Percentiles rank a stretch among this genome's conserved stretches.
phyloP scores from a whole-genome alignment of 1,140 invertebrate genomes.

The Diorhabda elongata region DNA sequence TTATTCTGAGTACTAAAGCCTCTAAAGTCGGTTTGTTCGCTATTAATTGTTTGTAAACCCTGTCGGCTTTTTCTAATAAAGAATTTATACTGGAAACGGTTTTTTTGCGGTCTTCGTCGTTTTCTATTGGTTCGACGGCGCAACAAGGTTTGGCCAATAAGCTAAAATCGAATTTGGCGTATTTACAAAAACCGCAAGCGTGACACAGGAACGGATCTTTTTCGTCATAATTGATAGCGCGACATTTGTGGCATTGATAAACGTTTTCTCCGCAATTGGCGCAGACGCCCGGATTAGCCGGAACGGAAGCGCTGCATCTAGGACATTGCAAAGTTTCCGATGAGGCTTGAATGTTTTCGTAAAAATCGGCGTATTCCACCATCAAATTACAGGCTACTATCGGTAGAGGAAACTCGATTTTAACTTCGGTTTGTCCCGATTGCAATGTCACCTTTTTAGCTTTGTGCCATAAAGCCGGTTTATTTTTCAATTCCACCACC shows the following conservation, averaged over 20 bases:
- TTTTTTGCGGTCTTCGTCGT: conserved; percentile 93
- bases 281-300: conserved; percentile 95
- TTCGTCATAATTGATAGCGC: conserved; percentile 98
- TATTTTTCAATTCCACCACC: conserved; percentile 95
- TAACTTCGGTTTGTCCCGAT: conserved; percentile 90
- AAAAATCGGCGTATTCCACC: conserved; percentile 98
- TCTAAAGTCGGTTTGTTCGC: conserved; percentile 87
- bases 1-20: conserved; percentile 70
- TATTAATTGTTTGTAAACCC: conserved; percentile 86
- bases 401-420: conserved; percentile 93
- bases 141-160: conserved; percentile 86
- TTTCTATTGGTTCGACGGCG: conserved; percentile 95
- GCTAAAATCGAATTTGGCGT: conserved; percentile 98
- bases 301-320: conserved; percentile 91
- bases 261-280: conserved; percentile 98
- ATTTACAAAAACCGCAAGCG: conserved; percentile 98
- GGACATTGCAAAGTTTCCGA: conserved; percentile 94
- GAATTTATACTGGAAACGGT: conserved; percentile 87
- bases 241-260: conserved; percentile 96
- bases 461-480: conserved; percentile 92
- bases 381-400: conserved; percentile 98
- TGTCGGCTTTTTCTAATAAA: conserved; percentile 89
- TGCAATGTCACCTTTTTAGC: conserved; percentile 86
- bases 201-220: conserved; percentile 98
- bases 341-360: conserved; percentile 78